Base-by-base conservation (phyloP, 2,888 invertebrate species). In the Erebia ligea region DNA sequence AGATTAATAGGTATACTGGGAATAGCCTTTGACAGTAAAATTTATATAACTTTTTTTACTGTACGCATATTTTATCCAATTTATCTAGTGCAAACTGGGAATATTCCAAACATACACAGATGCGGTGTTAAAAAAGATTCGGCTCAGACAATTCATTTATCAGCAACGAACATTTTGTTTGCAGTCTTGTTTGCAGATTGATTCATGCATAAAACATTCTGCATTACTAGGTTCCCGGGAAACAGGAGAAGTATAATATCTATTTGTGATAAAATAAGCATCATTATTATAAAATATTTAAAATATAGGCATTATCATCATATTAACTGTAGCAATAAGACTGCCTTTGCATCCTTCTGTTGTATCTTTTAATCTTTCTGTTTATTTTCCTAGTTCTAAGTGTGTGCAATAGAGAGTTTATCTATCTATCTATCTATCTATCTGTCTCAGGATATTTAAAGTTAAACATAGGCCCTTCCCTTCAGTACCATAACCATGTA, bases 181-280 rank as follows among this genome's bases (percentile, higher is more conserved):
- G 62, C 69, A 71, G 68, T 71, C 69, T 71, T 73, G 73, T 73
- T 75, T 73, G 73, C 70, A 66, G 71, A 73, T 73, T 73, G 73
- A 73, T 75, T 71, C 73, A 73, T 73, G 73, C 73, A 75, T 74
- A 75, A 73, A 73, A 71, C 69, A 75, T 73, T 75, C 69, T 64
- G 73, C 66, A 73, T 73, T 75, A 75, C 62, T 69, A 66, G 66
- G 67, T 61, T 25, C 52, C 59, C 17, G 61, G 40, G 40, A 61
- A 34, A 67, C 19, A 45, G 59, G 48, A 58, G 57, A 58, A 13
- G 48, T 48, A 21, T 21, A 19, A 19, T n/a, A 17, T 19, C 61
- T 67, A 52, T 40, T 61, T 52, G 58, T 67, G 19, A 52, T 61
- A 15, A 67, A 59, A 58, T 66, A 21, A 19, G 2, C 48, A 10